Percentiles rank a stretch among this genome's conserved stretches.
These are phyloP conservation scores for Coregonus ussuriensis DNA, from an alignment of 2,797 vertebrate species.

Conservation along the genomic window DNA sequence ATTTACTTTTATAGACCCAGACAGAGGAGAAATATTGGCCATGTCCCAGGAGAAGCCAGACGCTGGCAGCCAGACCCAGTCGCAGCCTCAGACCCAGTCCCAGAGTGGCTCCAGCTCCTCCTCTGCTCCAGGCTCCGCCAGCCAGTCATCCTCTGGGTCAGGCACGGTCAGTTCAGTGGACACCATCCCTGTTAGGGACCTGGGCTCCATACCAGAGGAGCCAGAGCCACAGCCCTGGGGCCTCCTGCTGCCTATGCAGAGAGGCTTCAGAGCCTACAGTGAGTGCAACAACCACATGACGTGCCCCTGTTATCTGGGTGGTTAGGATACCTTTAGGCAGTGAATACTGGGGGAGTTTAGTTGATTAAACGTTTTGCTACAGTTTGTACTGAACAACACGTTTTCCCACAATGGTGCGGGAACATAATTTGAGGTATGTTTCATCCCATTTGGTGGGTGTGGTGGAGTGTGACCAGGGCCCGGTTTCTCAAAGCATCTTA, in stretches of 20 bases:
- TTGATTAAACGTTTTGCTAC: background rate
- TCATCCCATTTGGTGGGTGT: too few species aligned
- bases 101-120: constrained; percentile 77
- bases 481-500: too few species aligned
- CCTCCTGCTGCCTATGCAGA: constrained; percentile 84
- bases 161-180: constrained; percentile 90
- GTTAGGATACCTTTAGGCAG: too few species aligned
- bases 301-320: too few species aligned
- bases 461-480: too few species aligned
- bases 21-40: background rate
- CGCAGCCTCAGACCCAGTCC: constrained; percentile 45
- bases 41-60: constrained; percentile 30
- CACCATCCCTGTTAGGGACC: constrained; percentile 85
- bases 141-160: constrained; percentile 65
- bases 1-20: background rate
- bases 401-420: too few species aligned
- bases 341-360: background rate
- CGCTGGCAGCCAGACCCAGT: constrained; percentile 8
- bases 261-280: constrained; percentile 83
- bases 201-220: constrained; percentile 87
- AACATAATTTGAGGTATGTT: too few species aligned
- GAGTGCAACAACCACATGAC: constrained; percentile 41
- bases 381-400: too few species aligned
- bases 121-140: constrained; percentile 31
- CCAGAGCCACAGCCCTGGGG: constrained; percentile 82